phyloP scores from a whole-genome alignment of 1,140 invertebrate genomes.

The Drosophila kepulauana region DNA sequence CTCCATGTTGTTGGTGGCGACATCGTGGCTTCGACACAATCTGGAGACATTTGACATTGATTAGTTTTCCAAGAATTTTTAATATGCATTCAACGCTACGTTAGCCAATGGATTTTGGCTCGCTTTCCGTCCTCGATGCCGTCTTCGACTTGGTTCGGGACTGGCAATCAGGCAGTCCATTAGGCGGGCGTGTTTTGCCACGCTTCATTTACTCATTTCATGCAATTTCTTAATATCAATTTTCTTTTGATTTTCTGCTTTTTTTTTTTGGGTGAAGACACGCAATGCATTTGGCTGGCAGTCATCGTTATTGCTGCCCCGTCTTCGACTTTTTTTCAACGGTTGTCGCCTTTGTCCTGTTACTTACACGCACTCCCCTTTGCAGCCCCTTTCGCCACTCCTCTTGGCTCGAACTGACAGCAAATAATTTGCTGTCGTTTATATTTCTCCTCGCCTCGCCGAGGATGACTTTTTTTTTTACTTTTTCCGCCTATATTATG shows the following conservation, averaged over 20 bases:
- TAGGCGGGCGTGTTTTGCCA: constrained; percentile 69
- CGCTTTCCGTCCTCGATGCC: not conserved
- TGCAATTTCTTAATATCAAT: constrained; percentile 82
- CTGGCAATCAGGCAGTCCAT: constrained; percentile 69
- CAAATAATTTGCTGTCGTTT: constrained; percentile 69
- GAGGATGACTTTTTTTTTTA: constrained; percentile 24
- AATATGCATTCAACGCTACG: constrained; percentile 59
- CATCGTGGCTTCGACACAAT: constrained; percentile 55
- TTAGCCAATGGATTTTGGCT: constrained; percentile 7
- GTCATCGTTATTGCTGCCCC: not conserved
- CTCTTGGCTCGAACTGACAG: constrained; percentile 48
- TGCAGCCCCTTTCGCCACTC: constrained; percentile 13
- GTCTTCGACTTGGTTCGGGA: not conserved
- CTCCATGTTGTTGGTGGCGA: constrained; percentile 17
- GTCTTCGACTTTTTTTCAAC: constrained; percentile 20
- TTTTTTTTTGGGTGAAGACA: constrained; percentile 30
- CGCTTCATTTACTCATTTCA: constrained; percentile 82
- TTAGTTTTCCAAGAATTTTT: constrained; percentile 82
- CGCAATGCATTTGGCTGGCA: constrained; percentile 48
- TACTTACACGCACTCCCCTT: constrained; percentile 45
- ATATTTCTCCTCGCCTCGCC: constrained; percentile 30
- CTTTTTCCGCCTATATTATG: constrained; percentile 25
- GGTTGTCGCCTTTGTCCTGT: constrained; percentile 57
- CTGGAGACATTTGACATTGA: constrained; percentile 77
- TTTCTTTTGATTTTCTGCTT: constrained; percentile 58